These are phyloP conservation scores for Urophycis tenuis DNA, from an alignment of 2,797 vertebrate genomes.

Conservation along the genomic window DNA sequence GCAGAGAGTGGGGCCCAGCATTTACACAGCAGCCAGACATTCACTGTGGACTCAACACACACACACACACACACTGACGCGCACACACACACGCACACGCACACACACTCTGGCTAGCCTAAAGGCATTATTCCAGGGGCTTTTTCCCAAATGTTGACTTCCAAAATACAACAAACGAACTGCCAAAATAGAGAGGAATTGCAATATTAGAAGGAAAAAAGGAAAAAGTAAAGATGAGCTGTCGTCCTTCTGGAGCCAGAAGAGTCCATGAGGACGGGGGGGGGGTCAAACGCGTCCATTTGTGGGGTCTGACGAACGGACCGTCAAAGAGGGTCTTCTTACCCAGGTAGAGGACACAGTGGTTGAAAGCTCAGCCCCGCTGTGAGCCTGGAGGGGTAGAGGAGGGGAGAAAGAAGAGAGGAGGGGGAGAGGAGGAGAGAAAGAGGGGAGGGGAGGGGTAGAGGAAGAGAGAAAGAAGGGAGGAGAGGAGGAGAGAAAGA, in stretches of 20 bases:
- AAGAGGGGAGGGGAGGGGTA: constrained; percentile 25
- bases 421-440: constrained; percentile 15
- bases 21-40: constrained; percentile 49
- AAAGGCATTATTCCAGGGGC: neutral
- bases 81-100: neutral
- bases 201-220: neutral
- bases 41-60: constrained; percentile 30
- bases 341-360: constrained; percentile 56
- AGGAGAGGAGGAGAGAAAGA: constrained; percentile 2
- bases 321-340: constrained; percentile 45
- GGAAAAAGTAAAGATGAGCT: neutral
- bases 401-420: constrained; percentile 14
- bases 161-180: neutral
- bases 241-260: neutral
- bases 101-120: neutral
- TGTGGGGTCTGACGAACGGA: constrained; percentile 43
- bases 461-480: constrained; percentile 13
- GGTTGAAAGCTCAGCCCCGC: constrained; percentile 53
- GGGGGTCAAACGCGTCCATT: constrained; percentile 38
- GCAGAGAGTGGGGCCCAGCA: constrained; percentile 39
- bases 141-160: neutral
- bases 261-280: constrained; percentile 18
- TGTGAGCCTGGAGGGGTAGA: constrained; percentile 50
- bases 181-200: neutral
- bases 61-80: constrained; percentile 4